Evolutionary conservation across 2,797 vertebrate genomes (phyloP).

Genomic region (Dipus sagitta): DNA sequence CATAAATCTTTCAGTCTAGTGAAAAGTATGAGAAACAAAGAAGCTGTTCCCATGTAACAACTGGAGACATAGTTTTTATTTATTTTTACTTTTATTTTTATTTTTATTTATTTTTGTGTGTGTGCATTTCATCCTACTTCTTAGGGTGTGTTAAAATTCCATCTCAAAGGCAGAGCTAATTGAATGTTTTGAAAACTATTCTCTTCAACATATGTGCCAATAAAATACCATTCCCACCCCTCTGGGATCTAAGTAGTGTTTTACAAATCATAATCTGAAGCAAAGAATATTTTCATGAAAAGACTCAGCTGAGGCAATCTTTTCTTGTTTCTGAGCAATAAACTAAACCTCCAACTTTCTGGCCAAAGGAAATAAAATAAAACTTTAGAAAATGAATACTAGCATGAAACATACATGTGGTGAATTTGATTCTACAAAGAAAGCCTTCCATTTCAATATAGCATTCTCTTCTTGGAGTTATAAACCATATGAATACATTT

Average conservation of each 20-base stretch:
- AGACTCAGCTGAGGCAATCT: constrained; percentile 43
- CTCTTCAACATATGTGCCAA: constrained; percentile 66
- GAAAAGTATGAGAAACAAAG: not conserved
- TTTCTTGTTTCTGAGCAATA: constrained; percentile 51
- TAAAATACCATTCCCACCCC: constrained; percentile 64
- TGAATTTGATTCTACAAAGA: constrained; percentile 69
- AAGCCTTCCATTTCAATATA: constrained; percentile 59
- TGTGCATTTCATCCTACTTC: constrained; percentile 52
- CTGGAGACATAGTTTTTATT: not conserved
- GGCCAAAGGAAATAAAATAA: constrained; percentile 59
- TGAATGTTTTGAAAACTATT: constrained; percentile 74
- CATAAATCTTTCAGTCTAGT: not conserved
- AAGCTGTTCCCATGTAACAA: constrained; percentile 50
- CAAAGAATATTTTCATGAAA: constrained; percentile 53
- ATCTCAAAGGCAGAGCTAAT: constrained; percentile 72
- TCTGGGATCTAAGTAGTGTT: constrained; percentile 12
- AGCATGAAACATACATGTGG: constrained; percentile 42
- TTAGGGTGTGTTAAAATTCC: constrained; percentile 61
- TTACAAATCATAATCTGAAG: constrained; percentile 50
- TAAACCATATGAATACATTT: constrained; percentile 71
- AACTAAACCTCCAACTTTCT: constrained; percentile 53
- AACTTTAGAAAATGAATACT: constrained; percentile 59
- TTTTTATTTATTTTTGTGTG: not conserved
- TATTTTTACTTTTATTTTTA: too few species aligned
- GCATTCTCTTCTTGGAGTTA: constrained; percentile 61